Base-by-base conservation (phyloP, 2,888 invertebrate genomes). In the Tridacna crocea region DNA sequence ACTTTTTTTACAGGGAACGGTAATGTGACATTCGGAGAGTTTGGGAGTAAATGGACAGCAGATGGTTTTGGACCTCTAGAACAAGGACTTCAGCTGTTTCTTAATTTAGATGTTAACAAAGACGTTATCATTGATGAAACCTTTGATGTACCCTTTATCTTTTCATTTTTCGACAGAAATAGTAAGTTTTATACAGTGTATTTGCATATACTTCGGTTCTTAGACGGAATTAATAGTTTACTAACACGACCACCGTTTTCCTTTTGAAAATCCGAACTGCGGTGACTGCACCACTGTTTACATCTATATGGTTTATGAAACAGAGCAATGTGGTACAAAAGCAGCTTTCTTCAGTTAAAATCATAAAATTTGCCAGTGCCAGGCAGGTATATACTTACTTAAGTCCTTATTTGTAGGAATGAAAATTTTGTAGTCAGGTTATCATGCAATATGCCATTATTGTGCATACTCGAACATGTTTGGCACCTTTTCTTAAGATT, bases 131-230 rank as follows among this genome's bases (percentile, higher is more conserved):
- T 86, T n/a, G 81, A 81, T 22, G 80, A 86, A 17, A 36, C 58
- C 22, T 26, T 47, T 13, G 88, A 88, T 48, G 55, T 84, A 63
- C 75, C 76, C 22, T 72, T 80, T 48, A 79, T 86, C 36, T 85
- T 85, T 58, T 63, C 55, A 3, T 88, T 77, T 84, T 88, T 88
- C 47, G 88, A 88, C 65, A 77, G 80, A 74, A 77, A 88, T 51
- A 46, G 87, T 84, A 76, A 74, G 78, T 46, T 0, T 22, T 8
- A 22, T 0, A 2, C 24, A 12, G 10, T 22, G 17, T 4, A 4
- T 15, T n/a, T 13, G 13, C n/a, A 63, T n/a, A n/a, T 13, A 22
- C 63, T 63, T 24, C 10, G 24, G 61, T 61, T 17, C 15, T 11
- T 13, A 17, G 61, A 61, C 63, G 12, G 24, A n/a, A 63, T 4